Conservation (phyloP, 2,113 vertebrate species). For the Cyanistes caeruleus region DNA sequence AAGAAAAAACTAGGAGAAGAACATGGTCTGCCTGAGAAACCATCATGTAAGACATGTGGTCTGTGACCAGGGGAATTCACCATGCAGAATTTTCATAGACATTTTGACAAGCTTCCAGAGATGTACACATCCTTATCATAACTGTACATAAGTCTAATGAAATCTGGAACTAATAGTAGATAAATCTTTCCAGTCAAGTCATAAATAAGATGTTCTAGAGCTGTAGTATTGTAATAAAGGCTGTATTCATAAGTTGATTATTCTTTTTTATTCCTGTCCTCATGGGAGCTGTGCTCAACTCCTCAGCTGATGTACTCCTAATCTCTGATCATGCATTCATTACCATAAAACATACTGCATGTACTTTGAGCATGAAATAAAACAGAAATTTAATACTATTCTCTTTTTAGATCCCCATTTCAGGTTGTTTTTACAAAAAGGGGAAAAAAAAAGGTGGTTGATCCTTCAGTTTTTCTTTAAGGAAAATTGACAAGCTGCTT, state of each 20-base stretch:
- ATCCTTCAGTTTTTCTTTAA: constrained; percentile 45
- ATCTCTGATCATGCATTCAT: neutral
- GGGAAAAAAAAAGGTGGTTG: neutral
- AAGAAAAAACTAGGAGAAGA: neutral
- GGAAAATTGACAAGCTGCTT: constrained; percentile 58
- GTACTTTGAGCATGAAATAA: constrained; percentile 48
- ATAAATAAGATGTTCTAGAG: constrained; percentile 48
- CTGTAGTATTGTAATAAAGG: constrained; percentile 16
- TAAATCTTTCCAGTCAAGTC: constrained; percentile 23
- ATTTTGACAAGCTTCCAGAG: constrained; percentile 29
- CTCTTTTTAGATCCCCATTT: constrained; percentile 35
- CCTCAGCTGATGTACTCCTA: constrained; percentile 19
- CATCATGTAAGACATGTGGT: neutral
- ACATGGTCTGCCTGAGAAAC: neutral
- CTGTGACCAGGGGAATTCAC: neutral
- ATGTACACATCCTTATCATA: constrained; percentile 32
- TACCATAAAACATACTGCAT: constrained; percentile 33
- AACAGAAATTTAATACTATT: constrained; percentile 48
- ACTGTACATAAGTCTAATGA: constrained; percentile 21
- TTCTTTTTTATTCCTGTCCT: neutral
- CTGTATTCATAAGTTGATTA: constrained; percentile 21
- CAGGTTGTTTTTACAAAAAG: constrained; percentile 42
- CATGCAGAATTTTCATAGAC: neutral
- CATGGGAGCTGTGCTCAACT: neutral
- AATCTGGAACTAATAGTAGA: constrained; percentile 38